phyloP scores from a whole-genome alignment of 2,113 vertebrate species.

The Oostethus manadensis region DNA sequence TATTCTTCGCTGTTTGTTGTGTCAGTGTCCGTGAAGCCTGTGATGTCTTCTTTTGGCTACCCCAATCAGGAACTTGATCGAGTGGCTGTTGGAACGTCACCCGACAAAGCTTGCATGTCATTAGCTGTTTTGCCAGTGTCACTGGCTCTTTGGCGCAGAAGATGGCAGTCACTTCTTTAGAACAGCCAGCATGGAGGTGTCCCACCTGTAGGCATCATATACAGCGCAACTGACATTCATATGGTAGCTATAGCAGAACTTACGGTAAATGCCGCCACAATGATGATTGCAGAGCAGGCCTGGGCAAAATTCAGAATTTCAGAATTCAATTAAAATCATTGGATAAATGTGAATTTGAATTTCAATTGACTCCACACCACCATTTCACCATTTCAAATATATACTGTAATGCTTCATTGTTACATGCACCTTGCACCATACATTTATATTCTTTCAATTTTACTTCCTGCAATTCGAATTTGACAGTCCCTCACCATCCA shows the following conservation, averaged over 20 bases:
- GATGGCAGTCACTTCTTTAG: constrained; percentile 78
- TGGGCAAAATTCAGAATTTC: too few relatives aligned
- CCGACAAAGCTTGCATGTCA: constrained; percentile 74
- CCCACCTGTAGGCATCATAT: constrained; percentile 65
- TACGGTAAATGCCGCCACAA: neutral
- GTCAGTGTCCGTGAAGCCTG: constrained; percentile 14
- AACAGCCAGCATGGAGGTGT: constrained; percentile 83
- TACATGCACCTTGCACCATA: too few relatives aligned
- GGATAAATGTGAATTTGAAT: too few relatives aligned
- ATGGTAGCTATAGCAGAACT: neutral
- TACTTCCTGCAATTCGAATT: too few relatives aligned
- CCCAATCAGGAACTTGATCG: constrained; percentile 83
- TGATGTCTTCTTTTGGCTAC: constrained; percentile 64
- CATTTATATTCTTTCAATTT: too few relatives aligned
- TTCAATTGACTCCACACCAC: too few relatives aligned
- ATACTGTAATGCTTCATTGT: too few relatives aligned
- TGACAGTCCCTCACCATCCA: too few relatives aligned
- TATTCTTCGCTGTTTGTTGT: constrained; percentile 57
- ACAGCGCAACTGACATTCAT: neutral
- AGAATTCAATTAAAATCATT: too few relatives aligned
- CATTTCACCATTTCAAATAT: too few relatives aligned
- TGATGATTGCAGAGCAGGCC: too few relatives aligned
- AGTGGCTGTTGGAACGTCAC: constrained; percentile 72
- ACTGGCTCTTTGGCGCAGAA: constrained; percentile 68
- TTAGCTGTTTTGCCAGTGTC: constrained; percentile 54